Evolutionary conservation across 2,888 invertebrate genomes (phyloP).

Genomic region (Cartodere bifasciata): DNA sequence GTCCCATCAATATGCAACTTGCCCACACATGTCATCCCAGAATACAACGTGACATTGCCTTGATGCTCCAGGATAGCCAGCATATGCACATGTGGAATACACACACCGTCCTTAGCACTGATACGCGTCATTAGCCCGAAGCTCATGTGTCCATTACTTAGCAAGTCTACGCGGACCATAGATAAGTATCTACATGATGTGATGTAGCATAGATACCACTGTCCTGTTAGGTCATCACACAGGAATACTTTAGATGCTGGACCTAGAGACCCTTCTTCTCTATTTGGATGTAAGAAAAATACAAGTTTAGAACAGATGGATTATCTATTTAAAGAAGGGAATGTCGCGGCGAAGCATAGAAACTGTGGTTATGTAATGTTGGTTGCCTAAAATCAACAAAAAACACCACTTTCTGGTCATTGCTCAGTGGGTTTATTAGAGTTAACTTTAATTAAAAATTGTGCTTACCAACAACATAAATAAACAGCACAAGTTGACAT

Average conservation of each 20-base stretch:
- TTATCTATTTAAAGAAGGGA: no score
- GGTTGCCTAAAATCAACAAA: no score
- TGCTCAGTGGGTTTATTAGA: no score
- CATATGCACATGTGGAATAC: constrained; percentile 64
- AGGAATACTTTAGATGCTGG: constrained; percentile 67
- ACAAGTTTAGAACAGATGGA: no score
- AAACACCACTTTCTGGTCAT: no score
- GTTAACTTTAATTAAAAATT: no score
- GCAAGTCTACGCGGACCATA: constrained; percentile 53
- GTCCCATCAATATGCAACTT: constrained; percentile 72
- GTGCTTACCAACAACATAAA: no score
- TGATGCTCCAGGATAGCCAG: constrained; percentile 69
- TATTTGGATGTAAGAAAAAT: constrained; percentile 16
- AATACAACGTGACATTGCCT: constrained; percentile 70
- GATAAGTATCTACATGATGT: constrained; percentile 50
- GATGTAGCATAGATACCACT: constrained; percentile 71
- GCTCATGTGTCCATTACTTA: constrained; percentile 53
- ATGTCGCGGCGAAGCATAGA: no score
- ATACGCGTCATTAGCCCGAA: constrained; percentile 64
- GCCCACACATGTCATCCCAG: constrained; percentile 68
- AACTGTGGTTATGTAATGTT: no score
- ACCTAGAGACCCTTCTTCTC: constrained; percentile 35
- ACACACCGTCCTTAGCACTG: constrained; percentile 73
- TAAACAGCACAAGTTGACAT: no score
- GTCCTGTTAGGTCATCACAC: constrained; percentile 74